Conservation (phyloP, 2,113 vertebrate species). For the Damaliscus lunatus region DNA sequence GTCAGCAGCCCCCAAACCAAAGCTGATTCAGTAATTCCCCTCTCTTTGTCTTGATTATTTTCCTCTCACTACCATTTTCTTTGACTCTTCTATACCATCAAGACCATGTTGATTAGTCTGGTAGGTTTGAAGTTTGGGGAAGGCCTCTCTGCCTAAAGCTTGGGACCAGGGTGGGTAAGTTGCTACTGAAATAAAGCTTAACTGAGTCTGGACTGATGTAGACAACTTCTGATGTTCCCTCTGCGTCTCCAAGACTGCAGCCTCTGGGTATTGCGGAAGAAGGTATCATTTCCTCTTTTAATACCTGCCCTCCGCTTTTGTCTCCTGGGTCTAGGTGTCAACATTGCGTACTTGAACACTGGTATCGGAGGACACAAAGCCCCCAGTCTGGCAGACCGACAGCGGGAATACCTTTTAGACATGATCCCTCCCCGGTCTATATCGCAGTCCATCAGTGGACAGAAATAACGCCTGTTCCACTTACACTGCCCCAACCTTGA, state of each 20-base stretch:
- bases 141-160: not conserved
- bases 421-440: slow-evolving; percentile 98
- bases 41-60: not conserved
- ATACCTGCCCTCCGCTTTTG: not conserved
- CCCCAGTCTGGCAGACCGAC: slow-evolving; percentile 94
- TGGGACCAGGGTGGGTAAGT: not conserved
- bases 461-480: slow-evolving; percentile 88
- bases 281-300: not conserved
- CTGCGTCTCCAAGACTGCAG: not conserved
- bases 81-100: not conserved
- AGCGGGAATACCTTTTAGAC: slow-evolving; percentile 97
- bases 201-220: not conserved
- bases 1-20: not conserved
- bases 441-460: slow-evolving; percentile 97
- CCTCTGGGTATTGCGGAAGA: not conserved
- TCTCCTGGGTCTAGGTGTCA: slow-evolving; percentile 85
- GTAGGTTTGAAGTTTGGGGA: not conserved
- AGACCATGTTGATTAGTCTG: not conserved
- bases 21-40: not conserved
- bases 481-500: slow-evolving; percentile 57
- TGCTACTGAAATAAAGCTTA: not conserved
- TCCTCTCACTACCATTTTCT: not conserved
- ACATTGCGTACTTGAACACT: slow-evolving; percentile 97
- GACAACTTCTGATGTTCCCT: not conserved
- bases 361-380: slow-evolving; percentile 94